These are phyloP conservation scores for Sula dactylatra DNA, from an alignment of 2,113 vertebrate genomes.

Conservation along the genomic window DNA sequence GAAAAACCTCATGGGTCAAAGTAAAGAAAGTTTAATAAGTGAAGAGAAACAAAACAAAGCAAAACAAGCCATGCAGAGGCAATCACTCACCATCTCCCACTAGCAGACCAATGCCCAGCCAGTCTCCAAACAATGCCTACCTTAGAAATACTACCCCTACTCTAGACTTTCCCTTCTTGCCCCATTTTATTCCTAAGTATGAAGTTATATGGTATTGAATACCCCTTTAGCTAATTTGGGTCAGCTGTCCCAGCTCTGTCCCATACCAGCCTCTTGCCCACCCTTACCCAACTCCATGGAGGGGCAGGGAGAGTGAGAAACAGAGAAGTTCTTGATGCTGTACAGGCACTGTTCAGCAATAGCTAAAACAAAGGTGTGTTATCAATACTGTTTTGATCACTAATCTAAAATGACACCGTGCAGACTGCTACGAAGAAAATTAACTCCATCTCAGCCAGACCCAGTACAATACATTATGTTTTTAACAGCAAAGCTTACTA, in stretches of 20 bases:
- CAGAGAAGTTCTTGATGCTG: not conserved
- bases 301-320: not conserved
- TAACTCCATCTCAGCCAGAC: not conserved
- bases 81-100: not conserved
- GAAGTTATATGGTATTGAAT: not conserved
- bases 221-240: not conserved
- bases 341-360: not conserved
- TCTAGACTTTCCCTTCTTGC: not conserved
- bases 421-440: not conserved
- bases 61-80: not conserved
- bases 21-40: not conserved
- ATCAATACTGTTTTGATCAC: not conserved
- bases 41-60: not conserved
- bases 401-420: not conserved
- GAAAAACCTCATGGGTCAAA: not conserved
- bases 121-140: not conserved
- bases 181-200: not conserved
- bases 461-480: not conserved
- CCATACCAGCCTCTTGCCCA: not conserved
- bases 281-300: not conserved
- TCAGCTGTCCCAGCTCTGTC: not conserved
- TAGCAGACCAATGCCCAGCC: not conserved
- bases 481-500: not conserved
- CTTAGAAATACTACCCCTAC: not conserved
- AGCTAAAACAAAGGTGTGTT: not conserved